Base-by-base conservation (phyloP, 2,113 vertebrate genomes). In the Aspiorhynchus laticeps region DNA sequence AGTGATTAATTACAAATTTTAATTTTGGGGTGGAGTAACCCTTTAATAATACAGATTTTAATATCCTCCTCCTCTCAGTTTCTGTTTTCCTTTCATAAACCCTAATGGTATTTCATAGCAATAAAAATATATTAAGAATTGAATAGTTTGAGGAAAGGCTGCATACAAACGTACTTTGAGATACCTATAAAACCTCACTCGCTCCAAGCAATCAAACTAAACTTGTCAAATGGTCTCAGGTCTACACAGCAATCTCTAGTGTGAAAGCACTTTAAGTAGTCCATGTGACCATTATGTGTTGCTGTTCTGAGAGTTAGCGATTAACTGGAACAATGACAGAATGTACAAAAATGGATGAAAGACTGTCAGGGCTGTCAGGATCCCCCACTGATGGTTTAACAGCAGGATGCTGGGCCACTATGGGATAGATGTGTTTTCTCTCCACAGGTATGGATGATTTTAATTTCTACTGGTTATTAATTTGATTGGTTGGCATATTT, bases 341-440 rank as follows among this genome's bases (percentile, higher is more conserved):
- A 86, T 81, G 36, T 69, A 84, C 63, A 31, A 79, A 79, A 78
- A 78, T 36, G 43, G 85, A 69, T 86, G 84, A 77, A 80, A 85
- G 78, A 56, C 74, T 59, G 59, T 69, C 56, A 74, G 71, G 76
- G 46, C 56, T 83, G 78, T 80, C 83, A 83, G 41, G 75, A 65
- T 59, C 73, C 79, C n/a, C 79, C n/a, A 81, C 84, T 83, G 87
- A 79, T 71, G 67, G 61, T 80, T 83, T 78, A 65, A 71, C 71
- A 71, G 78, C 80, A 79, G 80, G 83, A 79, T 14, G 10, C 26
- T 2, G 21, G 84, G 79, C 77, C 80, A 88, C 71, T 86, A 6
- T 41, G 76, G 87, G 79, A 88, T 71, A 33, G 43, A n/a, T n/a
- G 51, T 12, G 61, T 71, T 86, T 88, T 78, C 71, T 78, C n/a